Conservation (phyloP, 2,888 invertebrate species). For the Brachypalpus laphriformis region DNA sequence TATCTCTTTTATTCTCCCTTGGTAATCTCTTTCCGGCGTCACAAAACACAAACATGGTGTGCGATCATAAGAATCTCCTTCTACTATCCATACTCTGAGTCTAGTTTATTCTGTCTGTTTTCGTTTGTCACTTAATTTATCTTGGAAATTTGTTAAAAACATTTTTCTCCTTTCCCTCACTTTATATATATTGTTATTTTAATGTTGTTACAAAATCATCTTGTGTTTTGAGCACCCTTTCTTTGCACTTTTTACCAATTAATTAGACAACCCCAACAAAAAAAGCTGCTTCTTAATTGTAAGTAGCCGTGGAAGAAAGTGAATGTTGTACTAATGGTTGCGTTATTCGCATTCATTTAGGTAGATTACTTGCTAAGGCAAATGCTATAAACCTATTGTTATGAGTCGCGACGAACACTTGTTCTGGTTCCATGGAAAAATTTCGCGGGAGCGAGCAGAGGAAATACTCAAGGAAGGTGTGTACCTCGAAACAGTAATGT, state of each 20-base stretch:
- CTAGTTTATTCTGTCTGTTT: conserved; percentile 12
- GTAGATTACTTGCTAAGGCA: too few species aligned
- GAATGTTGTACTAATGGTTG: not conserved
- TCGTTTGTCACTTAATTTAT: not conserved
- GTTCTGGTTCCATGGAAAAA: conserved; percentile 92
- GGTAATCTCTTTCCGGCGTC: not conserved
- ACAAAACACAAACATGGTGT: not conserved
- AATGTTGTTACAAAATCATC: not conserved
- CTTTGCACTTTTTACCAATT: not conserved
- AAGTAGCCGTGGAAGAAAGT: not conserved
- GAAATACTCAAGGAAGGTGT: conserved; percentile 88
- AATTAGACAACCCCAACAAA: not conserved
- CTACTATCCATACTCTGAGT: too few species aligned
- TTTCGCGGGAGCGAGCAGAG: conserved; percentile 89
- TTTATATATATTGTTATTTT: not conserved
- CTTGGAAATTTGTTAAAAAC: not conserved
- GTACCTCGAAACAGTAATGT: not conserved
- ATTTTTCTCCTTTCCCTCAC: not conserved
- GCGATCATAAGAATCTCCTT: too few species aligned
- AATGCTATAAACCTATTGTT: conserved; percentile 39
- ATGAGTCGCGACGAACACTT: conserved; percentile 89
- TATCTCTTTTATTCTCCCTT: not conserved
- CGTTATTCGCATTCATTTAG: not conserved
- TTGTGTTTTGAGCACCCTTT: not conserved
- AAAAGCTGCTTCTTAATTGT: not conserved